phyloP scores from a whole-genome alignment of 2,888 invertebrate species.

The Pedicia rivosa region DNA sequence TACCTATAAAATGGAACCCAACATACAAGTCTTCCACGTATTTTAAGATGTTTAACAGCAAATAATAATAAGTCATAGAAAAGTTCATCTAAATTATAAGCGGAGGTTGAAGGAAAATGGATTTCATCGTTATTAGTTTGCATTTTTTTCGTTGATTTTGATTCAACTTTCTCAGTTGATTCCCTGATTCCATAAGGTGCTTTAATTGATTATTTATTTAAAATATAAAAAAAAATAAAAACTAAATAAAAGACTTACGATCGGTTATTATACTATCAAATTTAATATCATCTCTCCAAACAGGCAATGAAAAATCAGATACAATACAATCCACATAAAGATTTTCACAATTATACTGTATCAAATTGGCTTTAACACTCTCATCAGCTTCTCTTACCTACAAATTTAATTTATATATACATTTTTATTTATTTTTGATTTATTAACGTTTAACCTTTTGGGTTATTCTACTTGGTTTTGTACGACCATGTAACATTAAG shows the following conservation, averaged over 20 bases:
- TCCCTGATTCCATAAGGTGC: slow-evolving; percentile 98
- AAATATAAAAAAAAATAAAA: background rate
- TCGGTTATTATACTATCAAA: slow-evolving; percentile 94
- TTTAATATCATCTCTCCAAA: slow-evolving; percentile 52
- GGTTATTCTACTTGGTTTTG: slow-evolving; percentile 60
- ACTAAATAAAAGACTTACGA: slow-evolving; percentile 52
- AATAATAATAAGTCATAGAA: slow-evolving; percentile 74
- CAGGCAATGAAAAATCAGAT: slow-evolving; percentile 74
- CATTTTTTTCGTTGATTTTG: slow-evolving; percentile 25
- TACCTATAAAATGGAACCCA: slow-evolving; percentile 88
- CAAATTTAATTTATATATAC: slow-evolving; percentile 11
- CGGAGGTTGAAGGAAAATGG: slow-evolving; percentile 72
- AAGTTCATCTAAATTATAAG: slow-evolving; percentile 68
- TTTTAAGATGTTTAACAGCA: slow-evolving; percentile 55
- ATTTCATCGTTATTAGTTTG: slow-evolving; percentile 42
- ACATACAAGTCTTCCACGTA: slow-evolving; percentile 74
- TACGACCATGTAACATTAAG: slow-evolving; percentile 78
- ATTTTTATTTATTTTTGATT: background rate
- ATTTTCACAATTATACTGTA: slow-evolving; percentile 64
- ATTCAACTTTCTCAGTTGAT: slow-evolving; percentile 60
- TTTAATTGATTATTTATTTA: slow-evolving; percentile 26
- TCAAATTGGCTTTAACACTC: slow-evolving; percentile 73
- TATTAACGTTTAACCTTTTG: slow-evolving; percentile 45
- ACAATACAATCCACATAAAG: slow-evolving; percentile 77
- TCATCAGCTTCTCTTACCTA: slow-evolving; percentile 63